Percentiles rank a stretch among this genome's conserved stretches.
Conservation (phyloP, 2,113 vertebrate genomes). For the Dasypus novemcinctus region DNA sequence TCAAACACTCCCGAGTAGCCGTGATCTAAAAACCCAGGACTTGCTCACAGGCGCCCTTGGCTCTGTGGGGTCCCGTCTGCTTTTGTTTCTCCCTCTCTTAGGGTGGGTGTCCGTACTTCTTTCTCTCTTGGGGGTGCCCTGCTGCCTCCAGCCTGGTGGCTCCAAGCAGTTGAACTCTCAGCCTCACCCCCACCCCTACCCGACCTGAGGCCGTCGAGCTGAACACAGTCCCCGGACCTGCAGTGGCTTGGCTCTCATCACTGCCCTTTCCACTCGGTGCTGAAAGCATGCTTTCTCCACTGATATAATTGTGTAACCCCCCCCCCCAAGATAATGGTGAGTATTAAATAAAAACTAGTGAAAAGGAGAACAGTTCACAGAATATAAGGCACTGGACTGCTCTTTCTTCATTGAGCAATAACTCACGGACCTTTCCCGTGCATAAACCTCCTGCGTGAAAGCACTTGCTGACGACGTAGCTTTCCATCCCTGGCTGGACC, state of each 20-base stretch:
- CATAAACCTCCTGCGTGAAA: background rate
- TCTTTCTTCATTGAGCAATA: background rate
- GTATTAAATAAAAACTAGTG: background rate
- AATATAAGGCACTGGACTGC: background rate
- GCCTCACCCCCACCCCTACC: rapidly evolving
- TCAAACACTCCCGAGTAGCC: no score
- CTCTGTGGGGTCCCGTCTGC: rapidly evolving
- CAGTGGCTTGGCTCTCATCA: rapidly evolving
- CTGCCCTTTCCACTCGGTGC: rapidly evolving
- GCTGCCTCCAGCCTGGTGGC: rapidly evolving
- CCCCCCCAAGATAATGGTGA: background rate
- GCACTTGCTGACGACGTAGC: rapidly evolving
- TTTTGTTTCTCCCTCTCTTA: rapidly evolving
- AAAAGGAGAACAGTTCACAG: background rate
- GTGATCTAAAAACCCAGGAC: no score
- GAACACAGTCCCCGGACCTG: rapidly evolving
- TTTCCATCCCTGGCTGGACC: rapidly evolving
- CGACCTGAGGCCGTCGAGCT: rapidly evolving
- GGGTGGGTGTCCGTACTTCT: background rate
- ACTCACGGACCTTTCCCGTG: rapidly evolving
- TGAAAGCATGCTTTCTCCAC: background rate
- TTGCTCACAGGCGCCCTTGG: background rate
- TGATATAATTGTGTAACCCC: background rate
- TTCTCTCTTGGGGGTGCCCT: no score
- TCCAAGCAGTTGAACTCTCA: background rate